These are phyloP conservation scores for Rhabdophis nuchalis DNA, from an alignment of 2,797 vertebrate genomes.

Conservation along the genomic window DNA sequence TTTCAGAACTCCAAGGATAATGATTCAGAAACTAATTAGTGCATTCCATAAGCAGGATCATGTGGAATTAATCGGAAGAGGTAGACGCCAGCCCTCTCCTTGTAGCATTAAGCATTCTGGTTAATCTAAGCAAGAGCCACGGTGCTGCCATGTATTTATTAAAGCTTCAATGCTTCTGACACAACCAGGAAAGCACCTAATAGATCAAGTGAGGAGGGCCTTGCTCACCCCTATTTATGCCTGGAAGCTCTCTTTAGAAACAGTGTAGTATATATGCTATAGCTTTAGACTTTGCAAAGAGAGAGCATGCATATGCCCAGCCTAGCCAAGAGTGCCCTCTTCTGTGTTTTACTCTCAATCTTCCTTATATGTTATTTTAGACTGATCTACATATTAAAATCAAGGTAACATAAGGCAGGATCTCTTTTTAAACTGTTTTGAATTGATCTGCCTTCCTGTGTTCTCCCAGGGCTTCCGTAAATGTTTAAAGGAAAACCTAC, in stretches of 20 bases:
- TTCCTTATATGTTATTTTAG: conserved; percentile 33
- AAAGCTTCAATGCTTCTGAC: conserved; percentile 35
- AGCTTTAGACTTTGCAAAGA: conserved; percentile 20
- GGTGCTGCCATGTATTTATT: conserved; percentile 9
- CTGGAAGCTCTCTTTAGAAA: conserved; percentile 38
- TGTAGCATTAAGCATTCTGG: conserved; percentile 21
- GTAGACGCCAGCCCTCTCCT: not conserved
- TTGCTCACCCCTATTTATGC: conserved; percentile 5
- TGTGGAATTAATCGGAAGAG: conserved; percentile 36
- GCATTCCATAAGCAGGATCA: conserved; percentile 16
- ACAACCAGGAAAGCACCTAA: conserved; percentile 6
- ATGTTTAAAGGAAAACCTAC: not conserved
- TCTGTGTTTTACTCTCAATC: conserved; percentile 53
- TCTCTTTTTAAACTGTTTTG: not conserved
- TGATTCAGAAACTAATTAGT: conserved; percentile 23
- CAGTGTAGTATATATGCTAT: conserved; percentile 26
- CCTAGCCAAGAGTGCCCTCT: conserved; percentile 63
- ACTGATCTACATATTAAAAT: not conserved
- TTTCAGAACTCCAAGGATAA: conserved; percentile 22
- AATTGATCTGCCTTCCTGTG: not conserved
- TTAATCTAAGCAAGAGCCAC: conserved; percentile 26
- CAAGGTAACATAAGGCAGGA: not conserved
- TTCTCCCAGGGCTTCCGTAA: not conserved
- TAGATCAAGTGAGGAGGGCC: conserved; percentile 21
- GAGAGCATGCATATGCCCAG: conserved; percentile 29